Conservation (phyloP, 2,888 invertebrate species). For the Eupithecia exiguata region DNA sequence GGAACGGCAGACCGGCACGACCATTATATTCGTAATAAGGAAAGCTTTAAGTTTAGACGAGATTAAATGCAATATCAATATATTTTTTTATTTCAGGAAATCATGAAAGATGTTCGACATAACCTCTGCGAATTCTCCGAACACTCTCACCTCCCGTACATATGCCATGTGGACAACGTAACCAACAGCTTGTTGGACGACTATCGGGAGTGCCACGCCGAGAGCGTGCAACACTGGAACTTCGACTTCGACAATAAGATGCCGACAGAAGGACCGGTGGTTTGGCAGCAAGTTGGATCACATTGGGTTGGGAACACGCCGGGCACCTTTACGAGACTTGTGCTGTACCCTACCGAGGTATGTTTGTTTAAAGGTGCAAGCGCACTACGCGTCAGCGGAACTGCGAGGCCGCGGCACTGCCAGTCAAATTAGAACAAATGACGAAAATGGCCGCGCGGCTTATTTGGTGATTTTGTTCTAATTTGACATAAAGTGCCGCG, state of each 20-base stretch:
- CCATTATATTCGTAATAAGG: too few relatives aligned
- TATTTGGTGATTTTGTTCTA: too few relatives aligned
- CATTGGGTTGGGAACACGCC: slow-evolving; percentile 23
- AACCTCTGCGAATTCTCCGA: neutral
- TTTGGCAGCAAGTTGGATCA: slow-evolving; percentile 13
- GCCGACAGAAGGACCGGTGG: slow-evolving; percentile 9
- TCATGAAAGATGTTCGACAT: neutral
- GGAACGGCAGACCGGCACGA: too few relatives aligned
- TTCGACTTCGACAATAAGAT: slow-evolving; percentile 24
- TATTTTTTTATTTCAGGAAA: neutral
- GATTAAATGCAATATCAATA: too few relatives aligned
- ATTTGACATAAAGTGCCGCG: too few relatives aligned
- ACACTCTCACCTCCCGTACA: fast-evolving
- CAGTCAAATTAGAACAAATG: too few relatives aligned
- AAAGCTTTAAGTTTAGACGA: too few relatives aligned
- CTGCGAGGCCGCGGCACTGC: too few relatives aligned
- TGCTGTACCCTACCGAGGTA: neutral
- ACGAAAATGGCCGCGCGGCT: too few relatives aligned
- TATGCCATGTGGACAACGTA: neutral
- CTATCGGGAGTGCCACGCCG: neutral
- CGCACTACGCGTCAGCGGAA: too few relatives aligned
- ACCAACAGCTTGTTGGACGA: slow-evolving; percentile 1
- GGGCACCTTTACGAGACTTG: neutral
- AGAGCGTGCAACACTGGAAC: slow-evolving; percentile 11
- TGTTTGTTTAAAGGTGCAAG: too few relatives aligned